Conservation (phyloP, 2,888 invertebrate genomes). For the Emmelina monodactyla region DNA sequence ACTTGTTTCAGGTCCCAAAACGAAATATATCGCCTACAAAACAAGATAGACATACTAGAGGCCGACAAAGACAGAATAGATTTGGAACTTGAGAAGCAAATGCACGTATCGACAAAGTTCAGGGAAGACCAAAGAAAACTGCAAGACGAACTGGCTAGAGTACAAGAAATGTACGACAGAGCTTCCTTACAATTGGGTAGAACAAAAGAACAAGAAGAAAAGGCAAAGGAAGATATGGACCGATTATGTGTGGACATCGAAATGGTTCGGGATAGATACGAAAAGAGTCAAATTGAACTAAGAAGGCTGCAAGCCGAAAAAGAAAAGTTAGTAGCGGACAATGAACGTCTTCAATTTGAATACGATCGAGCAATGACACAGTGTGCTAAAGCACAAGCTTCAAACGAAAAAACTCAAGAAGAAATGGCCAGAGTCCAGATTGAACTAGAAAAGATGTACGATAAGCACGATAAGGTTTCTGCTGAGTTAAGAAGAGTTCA, state of each 20-base stretch:
- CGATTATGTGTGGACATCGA: conserved; percentile 81
- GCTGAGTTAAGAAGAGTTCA: conserved; percentile 83
- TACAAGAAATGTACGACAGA: conserved; percentile 90
- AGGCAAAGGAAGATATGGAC: conserved; percentile 85
- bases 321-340: conserved; percentile 84
- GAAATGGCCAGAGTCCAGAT: conserved; percentile 86
- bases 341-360: conserved; percentile 85
- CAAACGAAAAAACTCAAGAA: conserved; percentile 89
- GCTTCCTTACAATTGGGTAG: conserved; percentile 84
- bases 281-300: conserved; percentile 86
- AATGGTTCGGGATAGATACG: conserved; percentile 87
- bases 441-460: conserved; percentile 90
- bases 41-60: conserved; percentile 85
- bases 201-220: conserved; percentile 90
- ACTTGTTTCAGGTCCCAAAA: conserved; percentile 77
- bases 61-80: conserved; percentile 88
- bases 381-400: conserved; percentile 82
- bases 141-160: conserved; percentile 83
- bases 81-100: conserved; percentile 86
- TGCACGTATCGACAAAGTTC: conserved; percentile 78
- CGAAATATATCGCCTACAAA: conserved; percentile 88
- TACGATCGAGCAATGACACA: conserved; percentile 87
- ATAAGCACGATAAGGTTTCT: conserved; percentile 87
- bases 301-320: conserved; percentile 84
- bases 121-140: conserved; percentile 86